A percentile compares a stretch with the other conserved stretches of the same genome.
Evolutionary conservation across 64 coral and sea anemone genomes (phyloP).

Genomic region (Montipora capricornis): DNA sequence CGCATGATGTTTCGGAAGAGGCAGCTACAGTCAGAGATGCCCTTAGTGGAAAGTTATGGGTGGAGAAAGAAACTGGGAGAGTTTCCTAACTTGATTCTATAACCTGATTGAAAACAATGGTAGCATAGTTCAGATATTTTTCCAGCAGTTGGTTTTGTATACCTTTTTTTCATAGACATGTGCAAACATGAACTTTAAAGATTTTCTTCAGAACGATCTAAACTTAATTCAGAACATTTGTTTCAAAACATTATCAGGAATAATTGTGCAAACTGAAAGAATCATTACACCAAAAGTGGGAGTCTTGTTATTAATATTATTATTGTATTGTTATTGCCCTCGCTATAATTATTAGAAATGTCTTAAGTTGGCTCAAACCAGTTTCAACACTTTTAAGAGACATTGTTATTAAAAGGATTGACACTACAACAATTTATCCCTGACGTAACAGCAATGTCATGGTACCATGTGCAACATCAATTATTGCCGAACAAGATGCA

Average conservation of each 20-base stretch:
- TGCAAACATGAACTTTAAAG: not conserved
- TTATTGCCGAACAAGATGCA: too few relatives aligned
- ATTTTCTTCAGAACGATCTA: not conserved
- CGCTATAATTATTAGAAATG: too few relatives aligned
- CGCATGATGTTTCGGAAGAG: not conserved
- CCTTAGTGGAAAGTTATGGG: conserved; percentile 17
- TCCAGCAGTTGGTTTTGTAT: not conserved
- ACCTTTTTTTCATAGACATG: conserved; percentile 11
- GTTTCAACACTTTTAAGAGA: too few relatives aligned
- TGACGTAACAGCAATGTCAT: too few relatives aligned
- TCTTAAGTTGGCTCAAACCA: too few relatives aligned
- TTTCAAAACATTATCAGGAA: not conserved
- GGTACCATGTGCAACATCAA: too few relatives aligned
- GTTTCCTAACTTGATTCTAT: conserved; percentile 18
- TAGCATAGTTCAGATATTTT: not conserved
- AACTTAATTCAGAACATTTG: not conserved
- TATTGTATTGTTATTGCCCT: too few relatives aligned
- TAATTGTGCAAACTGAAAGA: not conserved
- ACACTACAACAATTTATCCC: too few relatives aligned
- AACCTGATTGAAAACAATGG: conserved; percentile 13
- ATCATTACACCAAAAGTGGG: too few relatives aligned
- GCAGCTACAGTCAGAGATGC: conserved; percentile 39
- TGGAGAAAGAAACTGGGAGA: conserved; percentile 26
- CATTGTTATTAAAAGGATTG: too few relatives aligned
- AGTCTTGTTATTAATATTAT: too few relatives aligned